A percentile compares a stretch with the other conserved stretches of the same genome.
Conservation (phyloP, 2,113 vertebrate genomes). For the Pterocles gutturalis region DNA sequence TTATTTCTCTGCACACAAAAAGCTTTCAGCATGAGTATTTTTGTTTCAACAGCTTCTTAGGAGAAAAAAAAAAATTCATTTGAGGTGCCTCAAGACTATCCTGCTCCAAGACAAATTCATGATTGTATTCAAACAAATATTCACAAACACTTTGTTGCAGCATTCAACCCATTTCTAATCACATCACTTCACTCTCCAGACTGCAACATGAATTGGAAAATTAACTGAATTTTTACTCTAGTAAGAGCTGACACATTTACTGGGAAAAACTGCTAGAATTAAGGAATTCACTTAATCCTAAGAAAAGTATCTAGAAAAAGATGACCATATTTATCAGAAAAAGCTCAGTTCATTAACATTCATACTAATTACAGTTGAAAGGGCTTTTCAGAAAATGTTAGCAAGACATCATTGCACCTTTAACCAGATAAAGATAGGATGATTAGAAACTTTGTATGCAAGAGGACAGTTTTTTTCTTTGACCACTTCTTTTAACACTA, state of each 20-base stretch:
- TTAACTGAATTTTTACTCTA: neutral
- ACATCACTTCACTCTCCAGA: neutral
- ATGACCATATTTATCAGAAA: neutral
- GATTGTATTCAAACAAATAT: neutral
- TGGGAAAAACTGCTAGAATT: neutral
- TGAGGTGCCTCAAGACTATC: neutral
- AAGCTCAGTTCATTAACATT: neutral
- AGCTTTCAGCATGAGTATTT: neutral
- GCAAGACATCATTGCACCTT: neutral
- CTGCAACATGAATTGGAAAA: neutral
- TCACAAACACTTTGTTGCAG: neutral
- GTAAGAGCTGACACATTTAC: neutral
- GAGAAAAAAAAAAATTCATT: neutral
- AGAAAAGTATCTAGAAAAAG: neutral
- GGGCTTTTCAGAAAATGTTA: neutral
- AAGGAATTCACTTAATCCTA: neutral
- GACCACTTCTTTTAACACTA: neutral
- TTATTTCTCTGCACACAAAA: neutral
- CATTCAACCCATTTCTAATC: neutral
- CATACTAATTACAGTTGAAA: neutral
- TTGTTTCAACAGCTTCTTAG: neutral
- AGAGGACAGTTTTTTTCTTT: neutral
- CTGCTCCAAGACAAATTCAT: neutral
- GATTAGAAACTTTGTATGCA: neutral
- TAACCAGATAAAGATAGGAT: neutral